Conservation (phyloP, 2,888 invertebrate species). For the Lycaena phlaeas region DNA sequence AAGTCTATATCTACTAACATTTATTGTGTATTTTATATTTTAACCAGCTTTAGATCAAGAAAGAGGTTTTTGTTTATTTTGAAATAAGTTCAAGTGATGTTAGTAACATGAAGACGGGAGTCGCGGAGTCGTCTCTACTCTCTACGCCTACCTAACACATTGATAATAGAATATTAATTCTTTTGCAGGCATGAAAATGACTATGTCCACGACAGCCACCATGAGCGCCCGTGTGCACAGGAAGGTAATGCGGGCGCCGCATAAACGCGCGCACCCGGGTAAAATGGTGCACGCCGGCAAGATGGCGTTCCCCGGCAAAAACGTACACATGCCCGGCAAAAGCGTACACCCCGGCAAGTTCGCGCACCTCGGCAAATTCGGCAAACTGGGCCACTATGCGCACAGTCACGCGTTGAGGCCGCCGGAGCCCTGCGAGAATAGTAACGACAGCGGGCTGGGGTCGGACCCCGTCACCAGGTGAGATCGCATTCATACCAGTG, state of each 20-base stretch:
- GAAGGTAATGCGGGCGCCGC: slow-evolving; percentile 78
- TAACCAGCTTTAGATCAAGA: too few species aligned
- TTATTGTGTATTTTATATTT: too few species aligned
- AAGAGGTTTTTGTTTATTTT: too few species aligned
- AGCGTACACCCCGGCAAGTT: slow-evolving; percentile 35
- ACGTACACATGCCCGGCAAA: slow-evolving; percentile 45
- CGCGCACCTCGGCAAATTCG: slow-evolving; percentile 51
- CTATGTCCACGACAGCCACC: slow-evolving; percentile 78
- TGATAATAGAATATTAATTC: slow-evolving; percentile 34
- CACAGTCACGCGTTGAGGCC: slow-evolving; percentile 63
- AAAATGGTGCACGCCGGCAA: slow-evolving; percentile 52
- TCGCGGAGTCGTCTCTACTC: too few species aligned
- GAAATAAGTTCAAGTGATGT: too few species aligned
- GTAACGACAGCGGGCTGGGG: slow-evolving; percentile 91
- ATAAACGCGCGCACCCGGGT: slow-evolving; percentile 71
- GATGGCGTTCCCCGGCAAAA: slow-evolving; percentile 55
- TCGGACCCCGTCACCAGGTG: slow-evolving; percentile 77
- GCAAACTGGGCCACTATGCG: slow-evolving; percentile 50
- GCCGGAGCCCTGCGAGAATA: slow-evolving; percentile 83
- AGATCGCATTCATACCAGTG: too few species aligned
- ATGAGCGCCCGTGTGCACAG: slow-evolving; percentile 78
- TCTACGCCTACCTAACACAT: background rate
- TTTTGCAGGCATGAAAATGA: slow-evolving; percentile 80
- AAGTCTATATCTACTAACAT: too few species aligned
- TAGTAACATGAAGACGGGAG: too few species aligned